These are phyloP conservation scores for Platanista minor DNA, from an alignment of 2,113 vertebrate genomes.

Conservation along the genomic window DNA sequence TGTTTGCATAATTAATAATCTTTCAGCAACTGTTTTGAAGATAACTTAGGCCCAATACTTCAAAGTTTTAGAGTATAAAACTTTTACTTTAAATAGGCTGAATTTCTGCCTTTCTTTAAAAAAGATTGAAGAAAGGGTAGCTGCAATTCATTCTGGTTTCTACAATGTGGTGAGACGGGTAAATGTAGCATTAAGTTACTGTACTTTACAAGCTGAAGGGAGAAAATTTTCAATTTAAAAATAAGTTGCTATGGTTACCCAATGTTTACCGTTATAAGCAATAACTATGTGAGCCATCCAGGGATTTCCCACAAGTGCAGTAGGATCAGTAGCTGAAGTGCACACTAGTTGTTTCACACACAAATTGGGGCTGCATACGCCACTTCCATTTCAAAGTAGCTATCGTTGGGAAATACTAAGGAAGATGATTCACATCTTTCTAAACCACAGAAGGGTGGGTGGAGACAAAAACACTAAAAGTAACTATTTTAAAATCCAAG, in stretches of 20 bases:
- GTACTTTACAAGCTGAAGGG: constrained; percentile 52
- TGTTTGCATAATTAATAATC: not conserved
- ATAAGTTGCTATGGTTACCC: constrained; percentile 74
- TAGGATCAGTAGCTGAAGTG: constrained; percentile 63
- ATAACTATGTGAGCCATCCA: constrained; percentile 60
- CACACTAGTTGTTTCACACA: constrained; percentile 66
- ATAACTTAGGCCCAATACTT: not conserved
- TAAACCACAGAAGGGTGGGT: constrained; percentile 77
- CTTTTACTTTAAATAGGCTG: constrained; percentile 2
- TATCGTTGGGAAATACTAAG: constrained; percentile 76
- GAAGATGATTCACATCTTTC: constrained; percentile 79
- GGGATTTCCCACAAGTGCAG: constrained; percentile 72
- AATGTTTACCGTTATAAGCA: constrained; percentile 76
- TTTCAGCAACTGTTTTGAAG: not conserved
- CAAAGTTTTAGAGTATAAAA: not conserved
- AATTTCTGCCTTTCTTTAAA: not conserved
- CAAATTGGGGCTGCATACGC: constrained; percentile 58
- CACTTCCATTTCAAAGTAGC: constrained; percentile 67
- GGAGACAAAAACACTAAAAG: constrained; percentile 75
- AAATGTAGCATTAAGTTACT: constrained; percentile 52
- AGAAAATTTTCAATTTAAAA: constrained; percentile 59
- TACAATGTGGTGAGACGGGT: not conserved
- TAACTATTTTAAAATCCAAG: constrained; percentile 79
- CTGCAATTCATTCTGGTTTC: constrained; percentile 34
- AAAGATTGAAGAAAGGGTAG: not conserved